A percentile compares a stretch with the other conserved stretches of the same genome.
phyloP scores from a whole-genome alignment of 2,113 vertebrate genomes.

The Seriola rivoliana region DNA sequence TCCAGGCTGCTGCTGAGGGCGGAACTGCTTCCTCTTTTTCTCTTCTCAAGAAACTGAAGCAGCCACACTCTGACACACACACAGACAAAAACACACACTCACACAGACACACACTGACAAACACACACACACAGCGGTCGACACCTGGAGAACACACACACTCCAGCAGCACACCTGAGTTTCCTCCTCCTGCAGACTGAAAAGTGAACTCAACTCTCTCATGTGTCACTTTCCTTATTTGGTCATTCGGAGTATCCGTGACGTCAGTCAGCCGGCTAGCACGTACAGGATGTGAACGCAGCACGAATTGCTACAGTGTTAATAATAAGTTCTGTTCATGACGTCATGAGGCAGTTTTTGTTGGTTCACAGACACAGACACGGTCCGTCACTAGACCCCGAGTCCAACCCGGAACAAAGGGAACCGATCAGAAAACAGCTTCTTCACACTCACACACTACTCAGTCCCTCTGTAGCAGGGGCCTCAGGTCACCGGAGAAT shows the following conservation, averaged over 20 bases:
- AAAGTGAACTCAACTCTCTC: not conserved
- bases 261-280: constrained; percentile 22
- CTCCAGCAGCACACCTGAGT: not conserved
- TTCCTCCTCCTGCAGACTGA: not conserved
- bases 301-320: not conserved
- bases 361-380: too few species aligned
- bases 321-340: too few species aligned
- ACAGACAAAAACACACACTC: not conserved
- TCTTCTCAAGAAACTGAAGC: constrained; percentile 32
- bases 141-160: too few species aligned
- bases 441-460: too few species aligned
- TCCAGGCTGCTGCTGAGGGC: constrained; percentile 47
- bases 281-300: constrained; percentile 8
- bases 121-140: too few species aligned
- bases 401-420: too few species aligned
- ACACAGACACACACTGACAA: not conserved
- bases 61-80: not conserved
- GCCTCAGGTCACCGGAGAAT: too few species aligned
- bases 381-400: too few species aligned
- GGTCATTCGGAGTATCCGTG: constrained; percentile 52
- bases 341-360: too few species aligned
- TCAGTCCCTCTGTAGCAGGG: too few species aligned
- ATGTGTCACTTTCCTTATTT: constrained; percentile 68
- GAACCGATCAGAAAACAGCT: too few species aligned
- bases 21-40: constrained; percentile 73